phyloP scores from a whole-genome alignment of 2,113 vertebrate species.

The Tetrax tetrax region DNA sequence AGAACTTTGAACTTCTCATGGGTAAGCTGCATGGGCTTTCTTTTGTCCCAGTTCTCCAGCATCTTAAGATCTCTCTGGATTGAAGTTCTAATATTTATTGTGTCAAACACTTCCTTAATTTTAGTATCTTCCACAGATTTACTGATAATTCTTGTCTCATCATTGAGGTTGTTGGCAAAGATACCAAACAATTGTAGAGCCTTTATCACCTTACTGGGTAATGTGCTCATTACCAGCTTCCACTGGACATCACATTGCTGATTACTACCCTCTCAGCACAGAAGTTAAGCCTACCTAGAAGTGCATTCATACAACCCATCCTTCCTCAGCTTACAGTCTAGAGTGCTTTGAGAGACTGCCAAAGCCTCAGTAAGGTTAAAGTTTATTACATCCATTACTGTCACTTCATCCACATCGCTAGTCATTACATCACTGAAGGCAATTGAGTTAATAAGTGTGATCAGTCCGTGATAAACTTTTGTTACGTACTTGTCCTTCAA shows the following conservation, averaged over 20 bases:
- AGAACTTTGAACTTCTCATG: not conserved
- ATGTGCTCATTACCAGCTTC: not conserved
- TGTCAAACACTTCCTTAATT: not conserved
- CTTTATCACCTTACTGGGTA: not conserved
- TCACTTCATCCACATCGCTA: not conserved
- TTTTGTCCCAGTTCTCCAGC: not conserved
- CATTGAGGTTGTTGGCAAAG: not conserved
- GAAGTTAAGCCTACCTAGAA: not conserved
- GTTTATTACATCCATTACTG: not conserved
- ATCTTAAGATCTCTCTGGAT: not conserved
- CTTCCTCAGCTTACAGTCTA: not conserved
- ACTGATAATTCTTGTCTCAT: not conserved
- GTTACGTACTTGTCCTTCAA: not conserved
- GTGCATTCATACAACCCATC: not conserved
- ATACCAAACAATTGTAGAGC: not conserved
- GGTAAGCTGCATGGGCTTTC: not conserved
- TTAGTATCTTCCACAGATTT: not conserved
- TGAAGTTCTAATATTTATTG: not conserved
- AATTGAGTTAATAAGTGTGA: not conserved
- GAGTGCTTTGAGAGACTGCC: not conserved
- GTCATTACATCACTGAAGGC: not conserved
- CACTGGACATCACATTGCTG: not conserved
- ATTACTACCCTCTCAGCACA: not conserved
- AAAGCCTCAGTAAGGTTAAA: not conserved
- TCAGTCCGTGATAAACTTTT: not conserved